A percentile compares a stretch with the other conserved stretches of the same genome.
Evolutionary conservation across 2,888 invertebrate genomes (phyloP).

Genomic region (Leptinotarsa juncta): DNA sequence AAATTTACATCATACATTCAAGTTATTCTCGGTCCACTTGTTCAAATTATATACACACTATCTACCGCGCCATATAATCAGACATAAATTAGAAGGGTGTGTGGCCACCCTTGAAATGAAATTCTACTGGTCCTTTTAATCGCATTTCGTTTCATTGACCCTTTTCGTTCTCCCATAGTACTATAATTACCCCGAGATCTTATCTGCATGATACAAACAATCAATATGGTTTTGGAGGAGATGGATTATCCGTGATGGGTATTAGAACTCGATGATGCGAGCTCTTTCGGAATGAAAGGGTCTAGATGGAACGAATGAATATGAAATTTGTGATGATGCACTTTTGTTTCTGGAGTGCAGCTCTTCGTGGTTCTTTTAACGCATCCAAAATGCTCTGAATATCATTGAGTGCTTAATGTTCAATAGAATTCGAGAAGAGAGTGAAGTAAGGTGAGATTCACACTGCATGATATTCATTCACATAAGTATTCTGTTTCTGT

Average conservation of each 20-base stretch:
- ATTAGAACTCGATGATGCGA: conserved; percentile 43
- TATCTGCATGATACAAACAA: conserved; percentile 42
- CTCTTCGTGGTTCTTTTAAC: background rate
- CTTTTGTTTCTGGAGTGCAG: conserved; percentile 1
- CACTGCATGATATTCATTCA: too few species aligned
- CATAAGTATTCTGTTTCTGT: too few species aligned
- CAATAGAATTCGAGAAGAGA: background rate
- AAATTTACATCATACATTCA: conserved; percentile 32
- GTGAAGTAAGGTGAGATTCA: too few species aligned
- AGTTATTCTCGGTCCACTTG: conserved; percentile 46
- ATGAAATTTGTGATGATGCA: conserved; percentile 24
- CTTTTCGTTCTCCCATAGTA: conserved; percentile 31
- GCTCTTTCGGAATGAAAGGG: conserved; percentile 33
- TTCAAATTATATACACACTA: conserved; percentile 46
- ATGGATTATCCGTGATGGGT: conserved; percentile 36
- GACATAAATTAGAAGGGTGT: conserved; percentile 55
- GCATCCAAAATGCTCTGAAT: background rate
- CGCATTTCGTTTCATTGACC: conserved; percentile 49
- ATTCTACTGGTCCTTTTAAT: conserved; percentile 51
- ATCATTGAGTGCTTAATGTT: background rate
- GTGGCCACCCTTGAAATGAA: conserved; percentile 57
- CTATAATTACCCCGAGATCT: conserved; percentile 42
- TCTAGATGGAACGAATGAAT: conserved; percentile 12
- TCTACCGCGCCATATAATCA: conserved; percentile 46
- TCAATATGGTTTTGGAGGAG: conserved; percentile 42